Base-by-base conservation (phyloP, 2,113 vertebrate species). In the Dryoscopus gambensis region DNA sequence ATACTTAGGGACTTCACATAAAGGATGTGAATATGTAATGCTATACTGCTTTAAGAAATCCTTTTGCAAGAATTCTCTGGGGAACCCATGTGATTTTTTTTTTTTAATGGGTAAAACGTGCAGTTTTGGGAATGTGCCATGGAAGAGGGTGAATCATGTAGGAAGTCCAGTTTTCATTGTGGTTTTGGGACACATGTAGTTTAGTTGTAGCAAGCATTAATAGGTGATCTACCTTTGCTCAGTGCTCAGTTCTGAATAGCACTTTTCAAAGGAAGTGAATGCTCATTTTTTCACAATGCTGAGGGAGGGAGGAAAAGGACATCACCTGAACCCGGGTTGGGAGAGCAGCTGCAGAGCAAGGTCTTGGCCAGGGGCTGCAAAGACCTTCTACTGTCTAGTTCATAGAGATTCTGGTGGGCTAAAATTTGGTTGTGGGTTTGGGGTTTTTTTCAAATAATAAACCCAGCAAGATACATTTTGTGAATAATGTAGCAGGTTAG, bases 1-100 rank as follows among this genome's bases (percentile, higher is more conserved):
- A 42, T 11, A 21, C 0, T 0, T 8, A 35, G 39, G 50, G 18
- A 46, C 35, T 63, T 57, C 3, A 6, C 42, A 22, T 23, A 21
- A 33, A 69, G 22, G 12, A 53, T 9, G 13, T 69, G 46, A 57
- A 20, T 9, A 15, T 35, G 6, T 21, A 46, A 55, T 86, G 37
- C 18, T 46, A 2, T 22, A 22, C 12, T 37, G 12, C 31, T 81
- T 65, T 42, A 50, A 74, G 40, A 68, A 57, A 55, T 35, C 8
- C 14, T 84, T 39, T 33, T 35, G 33, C 46, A 42, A 14, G 55
- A 55, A 28, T 50, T 63, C 35, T 57, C 28, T 20, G 4, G 57
- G 33, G 80, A 73, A 55, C 8, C 9, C 15, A 13, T 12, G 14
- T 3, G 28, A 40, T 70, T 37, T 35, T 24, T 74, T 77, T 62